These are phyloP conservation scores for Theristicus caerulescens DNA, from an alignment of 2,113 vertebrate genomes.

Conservation along the genomic window DNA sequence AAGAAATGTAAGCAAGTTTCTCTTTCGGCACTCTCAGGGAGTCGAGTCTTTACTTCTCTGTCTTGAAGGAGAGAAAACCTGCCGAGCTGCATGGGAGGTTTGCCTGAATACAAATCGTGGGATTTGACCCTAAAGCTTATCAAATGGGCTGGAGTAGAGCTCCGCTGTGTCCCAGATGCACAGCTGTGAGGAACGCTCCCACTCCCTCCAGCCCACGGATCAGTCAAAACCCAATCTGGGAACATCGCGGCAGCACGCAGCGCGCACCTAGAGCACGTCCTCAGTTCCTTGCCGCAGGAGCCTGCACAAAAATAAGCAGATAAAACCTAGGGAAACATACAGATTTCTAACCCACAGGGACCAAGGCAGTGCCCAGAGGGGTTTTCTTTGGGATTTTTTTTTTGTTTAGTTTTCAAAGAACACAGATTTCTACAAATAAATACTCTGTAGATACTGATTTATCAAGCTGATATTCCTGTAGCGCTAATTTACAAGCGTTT, in stretches of 20 bases:
- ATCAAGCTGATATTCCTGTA: neutral
- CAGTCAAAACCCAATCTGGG: neutral
- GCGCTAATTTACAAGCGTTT: neutral
- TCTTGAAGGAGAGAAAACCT: neutral
- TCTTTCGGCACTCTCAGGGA: neutral
- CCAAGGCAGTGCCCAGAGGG: neutral
- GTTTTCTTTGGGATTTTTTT: neutral
- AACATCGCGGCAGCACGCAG: accelerated
- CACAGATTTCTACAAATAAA: neutral
- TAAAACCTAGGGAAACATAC: neutral
- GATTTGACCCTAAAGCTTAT: neutral
- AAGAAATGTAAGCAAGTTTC: neutral
- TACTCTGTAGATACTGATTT: neutral
- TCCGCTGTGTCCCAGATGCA: neutral
- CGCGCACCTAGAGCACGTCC: neutral
- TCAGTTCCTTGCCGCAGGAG: accelerated
- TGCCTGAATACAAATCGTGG: neutral
- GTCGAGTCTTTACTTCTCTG: neutral
- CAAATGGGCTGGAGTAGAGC: neutral
- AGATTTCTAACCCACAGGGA: neutral
- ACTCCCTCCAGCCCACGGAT: neutral
- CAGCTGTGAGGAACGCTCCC: neutral
- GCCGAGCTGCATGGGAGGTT: neutral
- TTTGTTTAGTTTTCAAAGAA: neutral
- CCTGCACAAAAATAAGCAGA: neutral